phyloP scores from a whole-genome alignment of 1,140 invertebrate genomes.

The Atta cephalotes region DNA sequence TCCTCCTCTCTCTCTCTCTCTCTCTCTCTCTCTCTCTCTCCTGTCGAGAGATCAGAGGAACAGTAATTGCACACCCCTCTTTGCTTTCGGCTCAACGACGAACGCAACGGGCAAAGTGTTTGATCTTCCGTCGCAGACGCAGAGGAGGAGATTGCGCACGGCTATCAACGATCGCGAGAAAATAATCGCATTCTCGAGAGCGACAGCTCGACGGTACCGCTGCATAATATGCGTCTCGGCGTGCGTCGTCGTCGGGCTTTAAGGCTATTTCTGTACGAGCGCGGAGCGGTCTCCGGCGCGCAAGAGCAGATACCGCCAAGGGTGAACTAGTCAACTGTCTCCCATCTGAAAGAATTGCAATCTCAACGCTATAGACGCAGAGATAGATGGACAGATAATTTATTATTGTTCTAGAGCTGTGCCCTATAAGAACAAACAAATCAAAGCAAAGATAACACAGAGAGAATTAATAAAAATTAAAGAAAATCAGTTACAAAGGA shows the following conservation, averaged over 20 bases:
- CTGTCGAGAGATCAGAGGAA: conserved; percentile 8
- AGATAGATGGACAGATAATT: background rate
- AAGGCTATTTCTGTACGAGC: conserved; percentile 75
- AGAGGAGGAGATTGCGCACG: conserved; percentile 30
- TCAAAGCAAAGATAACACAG: too few species aligned
- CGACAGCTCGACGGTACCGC: conserved; percentile 65
- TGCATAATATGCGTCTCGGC: conserved; percentile 71
- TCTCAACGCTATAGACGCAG: background rate
- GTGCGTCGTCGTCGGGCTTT: conserved; percentile 67
- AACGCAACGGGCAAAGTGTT: conserved; percentile 6
- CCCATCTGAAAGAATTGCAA: conserved; percentile 44
- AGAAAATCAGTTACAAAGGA: too few species aligned
- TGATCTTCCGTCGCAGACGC: conserved; percentile 36
- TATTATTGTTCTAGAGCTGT: too few species aligned
- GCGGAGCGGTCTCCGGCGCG: conserved; percentile 64
- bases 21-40: background rate
- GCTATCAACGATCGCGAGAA: conserved; percentile 65
- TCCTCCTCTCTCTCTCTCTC: background rate
- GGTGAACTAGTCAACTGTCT: conserved; percentile 57
- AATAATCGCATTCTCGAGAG: conserved; percentile 64
- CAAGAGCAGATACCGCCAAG: conserved; percentile 54
- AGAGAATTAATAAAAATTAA: too few species aligned
- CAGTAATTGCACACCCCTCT: conserved; percentile 8
- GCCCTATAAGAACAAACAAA: too few species aligned
- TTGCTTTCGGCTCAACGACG: conserved; percentile 11